These are phyloP conservation scores for Brenthis daphne DNA, from an alignment of 2,888 invertebrate species.

Conservation along the genomic window DNA sequence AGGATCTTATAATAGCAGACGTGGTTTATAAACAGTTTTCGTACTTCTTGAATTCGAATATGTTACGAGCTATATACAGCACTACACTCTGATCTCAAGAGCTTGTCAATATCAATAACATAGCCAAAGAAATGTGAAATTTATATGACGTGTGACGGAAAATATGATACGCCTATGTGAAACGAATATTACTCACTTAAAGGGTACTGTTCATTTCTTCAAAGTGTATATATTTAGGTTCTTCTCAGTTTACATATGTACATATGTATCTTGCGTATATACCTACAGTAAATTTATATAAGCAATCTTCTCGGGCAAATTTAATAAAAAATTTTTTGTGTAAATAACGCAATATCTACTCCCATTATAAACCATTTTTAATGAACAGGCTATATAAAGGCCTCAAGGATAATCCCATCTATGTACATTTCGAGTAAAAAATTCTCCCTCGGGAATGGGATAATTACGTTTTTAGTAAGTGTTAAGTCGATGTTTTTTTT, in stretches of 20 bases:
- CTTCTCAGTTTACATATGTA: slow-evolving; percentile 7
- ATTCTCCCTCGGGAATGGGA: too few species aligned
- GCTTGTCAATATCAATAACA: slow-evolving; percentile 39
- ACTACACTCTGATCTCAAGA: slow-evolving; percentile 10
- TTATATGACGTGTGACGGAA: slow-evolving; percentile 39
- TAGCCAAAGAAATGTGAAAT: slow-evolving; percentile 31
- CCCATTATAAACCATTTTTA: too few species aligned
- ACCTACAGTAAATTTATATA: neutral
- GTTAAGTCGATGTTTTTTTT: too few species aligned
- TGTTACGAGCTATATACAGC: neutral
- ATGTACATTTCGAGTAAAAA: too few species aligned
- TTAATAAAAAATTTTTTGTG: too few species aligned
- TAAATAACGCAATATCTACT: too few species aligned
- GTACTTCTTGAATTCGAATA: neutral
- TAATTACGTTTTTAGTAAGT: too few species aligned
- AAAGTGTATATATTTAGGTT: slow-evolving; percentile 19
- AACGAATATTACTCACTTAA: slow-evolving; percentile 21
- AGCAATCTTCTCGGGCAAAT: neutral
- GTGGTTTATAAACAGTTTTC: too few species aligned
- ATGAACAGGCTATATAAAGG: too few species aligned
- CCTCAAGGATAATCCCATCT: too few species aligned
- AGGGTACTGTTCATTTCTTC: slow-evolving; percentile 17
- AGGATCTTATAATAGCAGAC: too few species aligned
- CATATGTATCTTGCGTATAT: neutral
- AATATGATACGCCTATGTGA: slow-evolving; percentile 32